Base-by-base conservation (phyloP, 2,113 vertebrate species). In the Corythornis vintsioides region DNA sequence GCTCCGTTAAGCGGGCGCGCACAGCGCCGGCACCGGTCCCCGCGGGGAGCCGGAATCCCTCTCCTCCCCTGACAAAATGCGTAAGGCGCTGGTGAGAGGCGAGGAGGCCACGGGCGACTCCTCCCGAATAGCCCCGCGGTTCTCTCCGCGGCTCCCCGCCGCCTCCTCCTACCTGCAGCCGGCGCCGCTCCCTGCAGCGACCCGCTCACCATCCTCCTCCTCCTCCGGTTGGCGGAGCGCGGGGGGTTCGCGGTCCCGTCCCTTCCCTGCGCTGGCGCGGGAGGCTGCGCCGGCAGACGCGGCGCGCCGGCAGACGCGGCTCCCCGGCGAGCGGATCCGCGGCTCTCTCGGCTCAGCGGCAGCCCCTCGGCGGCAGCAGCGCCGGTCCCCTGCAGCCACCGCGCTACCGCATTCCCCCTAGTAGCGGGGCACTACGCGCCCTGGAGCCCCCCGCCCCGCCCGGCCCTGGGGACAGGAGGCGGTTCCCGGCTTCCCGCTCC, bases 341-440 rank as follows among this genome's bases (percentile, higher is more conserved):
- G 92, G 95, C 96, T 61, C 92, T 92, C 91, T 74, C 65, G 83
- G 83, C 92, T 76, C 91, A 95, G 92, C 83, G 65, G 75, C 81
- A 88, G 91, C 90, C 88, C 78, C 94, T 94, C 76, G 85, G 92
- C 91, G 55, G 69, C 94, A 94, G 96, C 96, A 96, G 96, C 94
- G 91, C 95, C 76, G 88, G 77, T 90, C 88, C 93, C 97, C 96
- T 86, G 96, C 97, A 97, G 97, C 97, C 97, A 97, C 97, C 97
- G 95, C 96, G 95, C 98, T 98, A 98, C 98, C 98, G 97, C 98
- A 98, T 97, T 98, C 96, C 96, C 96, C 97, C 98, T 98, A 98
- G 97, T 97, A 98, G 98, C 95, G 96, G 97, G 52, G 16, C 86
- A 47, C 26, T 40, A 9, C 47, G 74, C 74, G 64, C 56, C 56